Conservation (phyloP, 2,797 vertebrate genomes). For the Eidolon dupreanum region DNA sequence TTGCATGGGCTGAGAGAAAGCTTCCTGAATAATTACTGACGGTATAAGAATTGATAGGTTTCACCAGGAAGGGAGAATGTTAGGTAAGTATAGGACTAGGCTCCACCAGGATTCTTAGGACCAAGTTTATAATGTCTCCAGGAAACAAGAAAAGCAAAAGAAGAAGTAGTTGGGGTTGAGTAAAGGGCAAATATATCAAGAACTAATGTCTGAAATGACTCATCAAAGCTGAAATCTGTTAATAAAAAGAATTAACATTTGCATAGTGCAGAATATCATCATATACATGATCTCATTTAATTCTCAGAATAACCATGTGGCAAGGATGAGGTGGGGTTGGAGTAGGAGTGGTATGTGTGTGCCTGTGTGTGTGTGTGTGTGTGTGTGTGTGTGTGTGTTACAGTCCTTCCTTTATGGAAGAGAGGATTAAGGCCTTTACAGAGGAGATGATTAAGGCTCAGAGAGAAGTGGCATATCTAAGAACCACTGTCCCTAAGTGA, state of each 20-base stretch:
- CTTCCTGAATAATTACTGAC: background rate
- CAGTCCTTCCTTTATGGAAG: background rate
- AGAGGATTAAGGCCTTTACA: background rate
- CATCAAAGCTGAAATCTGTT: constrained; percentile 45
- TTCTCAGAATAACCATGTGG: constrained; percentile 37
- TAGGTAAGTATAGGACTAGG: background rate
- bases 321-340: no score
- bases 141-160: background rate
- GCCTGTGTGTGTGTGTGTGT: no score
- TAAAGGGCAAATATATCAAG: background rate
- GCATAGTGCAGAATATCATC: background rate
- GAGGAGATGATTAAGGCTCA: background rate
- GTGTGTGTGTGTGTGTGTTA: background rate
- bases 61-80: background rate
- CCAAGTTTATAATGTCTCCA: background rate
- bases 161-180: background rate
- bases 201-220: constrained; percentile 37
- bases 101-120: background rate
- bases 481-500: background rate
- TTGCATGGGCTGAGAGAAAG: background rate
- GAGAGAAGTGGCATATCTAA: background rate
- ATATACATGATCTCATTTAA: constrained; percentile 22
- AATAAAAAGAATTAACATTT: constrained; percentile 18
- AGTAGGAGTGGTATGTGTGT: background rate
- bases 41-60: background rate